A percentile compares a stretch with the other conserved stretches of the same genome.
These are phyloP conservation scores for Oreochromis spilurus DNA, from an alignment of 2,113 vertebrate species.

Conservation along the genomic window DNA sequence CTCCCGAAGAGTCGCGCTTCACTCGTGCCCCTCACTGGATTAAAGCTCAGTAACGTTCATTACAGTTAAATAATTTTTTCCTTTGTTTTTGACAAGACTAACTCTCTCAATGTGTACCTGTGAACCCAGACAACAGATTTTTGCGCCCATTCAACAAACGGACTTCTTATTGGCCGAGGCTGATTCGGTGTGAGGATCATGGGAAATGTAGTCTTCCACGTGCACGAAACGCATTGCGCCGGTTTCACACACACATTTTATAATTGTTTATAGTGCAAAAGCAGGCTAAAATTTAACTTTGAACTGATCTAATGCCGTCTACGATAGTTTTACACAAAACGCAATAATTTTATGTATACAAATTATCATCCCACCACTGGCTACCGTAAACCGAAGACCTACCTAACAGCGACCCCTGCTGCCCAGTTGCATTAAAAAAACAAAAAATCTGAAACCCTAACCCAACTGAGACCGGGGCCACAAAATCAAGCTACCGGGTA, in stretches of 20 bases:
- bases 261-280: neutral
- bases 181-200: neutral
- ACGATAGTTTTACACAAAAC: neutral
- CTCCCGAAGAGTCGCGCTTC: neutral
- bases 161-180: constrained; percentile 16
- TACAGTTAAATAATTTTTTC: neutral
- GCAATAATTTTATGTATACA: neutral
- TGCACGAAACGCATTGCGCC: rapidly evolving
- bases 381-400: neutral
- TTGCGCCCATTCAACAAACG: constrained; percentile 38
- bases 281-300: neutral
- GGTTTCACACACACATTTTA: neutral
- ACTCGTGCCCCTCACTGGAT: neutral
- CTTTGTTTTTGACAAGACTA: neutral
- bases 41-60: neutral
- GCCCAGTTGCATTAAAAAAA: neutral
- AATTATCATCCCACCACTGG: too few relatives aligned
- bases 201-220: constrained; percentile 41
- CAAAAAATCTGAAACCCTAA: rapidly evolving
- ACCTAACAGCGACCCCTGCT: neutral
- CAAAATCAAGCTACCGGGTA: neutral
- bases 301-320: neutral
- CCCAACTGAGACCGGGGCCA: neutral
- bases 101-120: too few relatives aligned
- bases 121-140: neutral